These are phyloP conservation scores for Apus apus DNA, from an alignment of 2,113 vertebrate species.

Conservation along the genomic window DNA sequence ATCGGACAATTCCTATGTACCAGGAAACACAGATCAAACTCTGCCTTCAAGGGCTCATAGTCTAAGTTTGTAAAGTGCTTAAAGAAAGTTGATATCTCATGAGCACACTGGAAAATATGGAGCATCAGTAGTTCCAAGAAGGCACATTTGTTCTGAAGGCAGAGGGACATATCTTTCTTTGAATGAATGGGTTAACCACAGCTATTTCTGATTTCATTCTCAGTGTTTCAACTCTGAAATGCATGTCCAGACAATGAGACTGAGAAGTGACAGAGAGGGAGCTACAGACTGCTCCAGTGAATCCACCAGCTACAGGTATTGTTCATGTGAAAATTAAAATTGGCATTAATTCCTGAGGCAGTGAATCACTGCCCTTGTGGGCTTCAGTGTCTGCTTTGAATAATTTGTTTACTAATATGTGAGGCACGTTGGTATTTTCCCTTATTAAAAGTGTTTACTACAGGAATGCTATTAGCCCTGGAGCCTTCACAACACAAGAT, in stretches of 20 bases:
- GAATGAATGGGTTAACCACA: constrained; percentile 35
- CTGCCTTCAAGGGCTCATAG: background rate
- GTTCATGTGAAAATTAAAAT: constrained; percentile 27
- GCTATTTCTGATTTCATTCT: constrained; percentile 40
- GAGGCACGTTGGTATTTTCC: constrained; percentile 10
- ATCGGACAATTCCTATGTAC: background rate
- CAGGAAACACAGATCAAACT: background rate
- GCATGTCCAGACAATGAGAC: constrained; percentile 11
- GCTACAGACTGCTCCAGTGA: constrained; percentile 23
- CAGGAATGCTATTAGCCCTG: background rate
- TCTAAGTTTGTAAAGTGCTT: background rate
- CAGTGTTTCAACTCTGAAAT: background rate
- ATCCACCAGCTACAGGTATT: background rate
- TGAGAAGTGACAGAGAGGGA: background rate
- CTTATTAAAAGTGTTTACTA: constrained; percentile 20
- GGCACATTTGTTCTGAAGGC: background rate
- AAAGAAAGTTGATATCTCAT: background rate
- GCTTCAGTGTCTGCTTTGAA: constrained; percentile 44
- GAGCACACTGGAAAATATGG: background rate
- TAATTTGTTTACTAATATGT: constrained; percentile 53
- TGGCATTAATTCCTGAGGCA: background rate
- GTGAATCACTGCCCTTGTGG: constrained; percentile 33
- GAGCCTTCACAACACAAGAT: background rate
- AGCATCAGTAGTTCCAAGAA: background rate
- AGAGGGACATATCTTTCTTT: background rate